A percentile compares a stretch with the other conserved stretches of the same genome.
Conservation (phyloP, 2,113 vertebrate genomes). For the Antennarius striatus region DNA sequence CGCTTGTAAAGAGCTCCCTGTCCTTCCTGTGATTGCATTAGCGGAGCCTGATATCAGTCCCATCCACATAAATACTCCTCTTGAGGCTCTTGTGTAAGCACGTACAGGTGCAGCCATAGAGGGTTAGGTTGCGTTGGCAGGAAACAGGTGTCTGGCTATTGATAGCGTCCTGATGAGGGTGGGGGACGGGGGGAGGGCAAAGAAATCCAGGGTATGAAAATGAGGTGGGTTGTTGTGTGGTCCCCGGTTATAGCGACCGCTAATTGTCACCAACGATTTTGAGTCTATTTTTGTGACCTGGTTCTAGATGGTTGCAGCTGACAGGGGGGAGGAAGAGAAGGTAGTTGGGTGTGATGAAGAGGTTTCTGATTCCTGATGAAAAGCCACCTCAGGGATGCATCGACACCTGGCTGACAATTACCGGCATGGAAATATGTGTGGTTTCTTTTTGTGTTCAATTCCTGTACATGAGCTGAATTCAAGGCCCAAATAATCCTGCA, state of each 20-base stretch:
- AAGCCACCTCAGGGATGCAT: conserved; percentile 60
- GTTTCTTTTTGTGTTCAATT: too few relatives aligned
- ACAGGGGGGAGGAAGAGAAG: conserved; percentile 42
- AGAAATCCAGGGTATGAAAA: conserved; percentile 63
- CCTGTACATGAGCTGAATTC: conserved; percentile 26
- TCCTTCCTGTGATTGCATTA: conserved; percentile 78
- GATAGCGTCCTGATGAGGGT: conserved; percentile 69
- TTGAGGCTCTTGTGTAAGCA: conserved; percentile 69
- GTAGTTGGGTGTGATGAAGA: conserved; percentile 59
- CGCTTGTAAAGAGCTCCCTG: conserved; percentile 66
- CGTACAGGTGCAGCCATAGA: conserved; percentile 77
- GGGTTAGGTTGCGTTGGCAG: conserved; percentile 69
- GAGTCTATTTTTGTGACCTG: conserved; percentile 69
- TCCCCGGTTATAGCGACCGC: conserved; percentile 42
- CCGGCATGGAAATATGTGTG: conserved; percentile 36
- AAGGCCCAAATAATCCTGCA: too few relatives aligned
- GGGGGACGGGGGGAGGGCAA: conserved; percentile 11
- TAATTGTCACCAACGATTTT: conserved; percentile 73
- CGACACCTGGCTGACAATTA: conserved; percentile 69
- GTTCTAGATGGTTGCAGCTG: conserved; percentile 66
- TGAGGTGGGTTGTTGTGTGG: conserved; percentile 74
- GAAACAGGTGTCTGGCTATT: conserved; percentile 79
- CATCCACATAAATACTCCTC: conserved; percentile 67
- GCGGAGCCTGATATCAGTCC: conserved; percentile 62
- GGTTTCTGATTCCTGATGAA: conserved; percentile 73